phyloP scores from a whole-genome alignment of 2,888 invertebrate species.

The Encarsia formosa region DNA sequence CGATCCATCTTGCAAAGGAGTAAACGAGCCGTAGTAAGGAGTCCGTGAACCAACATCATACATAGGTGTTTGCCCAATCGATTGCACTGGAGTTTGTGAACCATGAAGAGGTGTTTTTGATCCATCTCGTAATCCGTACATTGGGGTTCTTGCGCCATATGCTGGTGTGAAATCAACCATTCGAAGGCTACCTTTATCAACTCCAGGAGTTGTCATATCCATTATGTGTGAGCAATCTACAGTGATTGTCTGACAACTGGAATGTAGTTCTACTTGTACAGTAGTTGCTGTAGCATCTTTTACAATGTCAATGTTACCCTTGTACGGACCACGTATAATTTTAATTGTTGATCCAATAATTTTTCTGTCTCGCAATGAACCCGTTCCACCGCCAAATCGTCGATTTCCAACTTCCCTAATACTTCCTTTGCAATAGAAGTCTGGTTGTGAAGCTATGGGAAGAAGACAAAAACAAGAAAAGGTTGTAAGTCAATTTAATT shows the following conservation, averaged over 20 bases:
- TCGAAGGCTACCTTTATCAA: background rate
- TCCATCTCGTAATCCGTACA: conserved; percentile 64
- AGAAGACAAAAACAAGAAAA: too few relatives aligned
- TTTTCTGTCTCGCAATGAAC: conserved; percentile 43
- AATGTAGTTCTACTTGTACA: conserved; percentile 60
- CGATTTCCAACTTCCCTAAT: too few relatives aligned
- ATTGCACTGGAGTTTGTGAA: conserved; percentile 43
- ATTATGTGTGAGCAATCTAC: conserved; percentile 51
- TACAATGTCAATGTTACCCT: conserved; percentile 60
- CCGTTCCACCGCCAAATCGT: too few relatives aligned
- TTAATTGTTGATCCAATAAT: conserved; percentile 61
- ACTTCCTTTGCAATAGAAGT: too few relatives aligned
- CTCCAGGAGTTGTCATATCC: conserved; percentile 3
- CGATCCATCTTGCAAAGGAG: conserved; percentile 56
- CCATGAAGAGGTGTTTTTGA: conserved; percentile 79
- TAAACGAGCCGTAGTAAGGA: conserved; percentile 58
- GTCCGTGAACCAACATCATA: conserved; percentile 78
- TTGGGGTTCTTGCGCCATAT: conserved; percentile 47
- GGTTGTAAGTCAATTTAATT: too few relatives aligned
- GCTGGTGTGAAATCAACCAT: conserved; percentile 47
- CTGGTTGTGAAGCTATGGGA: too few relatives aligned
- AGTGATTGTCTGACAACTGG: conserved; percentile 59
- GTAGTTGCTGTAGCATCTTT: conserved; percentile 62
- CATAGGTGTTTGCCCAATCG: conserved; percentile 77
- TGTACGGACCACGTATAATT: conserved; percentile 59